Evolutionary conservation across 2,888 invertebrate species (phyloP).

Genomic region (Flabesymbios commensalis): DNA sequence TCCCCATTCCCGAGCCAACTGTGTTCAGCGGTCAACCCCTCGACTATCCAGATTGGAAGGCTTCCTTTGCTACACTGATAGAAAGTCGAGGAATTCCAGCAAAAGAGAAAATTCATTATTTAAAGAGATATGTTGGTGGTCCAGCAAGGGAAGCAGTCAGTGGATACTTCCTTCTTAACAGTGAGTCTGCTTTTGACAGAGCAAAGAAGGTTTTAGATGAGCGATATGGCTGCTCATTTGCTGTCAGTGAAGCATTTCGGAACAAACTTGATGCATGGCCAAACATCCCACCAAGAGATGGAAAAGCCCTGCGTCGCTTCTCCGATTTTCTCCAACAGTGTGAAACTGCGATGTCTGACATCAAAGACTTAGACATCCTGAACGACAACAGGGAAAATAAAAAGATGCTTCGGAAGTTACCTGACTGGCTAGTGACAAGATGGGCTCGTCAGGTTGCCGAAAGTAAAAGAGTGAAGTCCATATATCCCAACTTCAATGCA

Average conservation of each 20-base stretch:
- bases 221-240: background rate
- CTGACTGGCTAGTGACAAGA: slow-evolving; percentile 21
- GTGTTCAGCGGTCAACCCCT: background rate
- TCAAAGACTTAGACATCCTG: background rate
- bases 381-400: slow-evolving; percentile 16
- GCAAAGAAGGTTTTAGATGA: background rate
- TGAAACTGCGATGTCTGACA: slow-evolving; percentile 4
- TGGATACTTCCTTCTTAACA: background rate
- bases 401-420: slow-evolving; percentile 29
- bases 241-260: background rate
- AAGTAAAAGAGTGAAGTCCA: slow-evolving; percentile 4
- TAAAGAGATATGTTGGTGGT: background rate
- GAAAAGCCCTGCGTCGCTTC: slow-evolving; percentile 3
- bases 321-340: slow-evolving; percentile 18
- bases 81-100: background rate
- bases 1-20: background rate
- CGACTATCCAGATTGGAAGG: background rate
- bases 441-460: slow-evolving; percentile 24
- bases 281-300: slow-evolving; percentile 8
- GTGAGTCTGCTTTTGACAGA: background rate
- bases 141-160: background rate
- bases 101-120: background rate
- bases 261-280: background rate
- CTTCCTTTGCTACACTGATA: background rate
- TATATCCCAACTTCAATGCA: slow-evolving; percentile 22